Percentiles rank a stretch among this genome's conserved stretches.
These are phyloP conservation scores for Xiphorhynchus erythropygius DNA, from an alignment of 2,797 vertebrate species.

Conservation along the genomic window DNA sequence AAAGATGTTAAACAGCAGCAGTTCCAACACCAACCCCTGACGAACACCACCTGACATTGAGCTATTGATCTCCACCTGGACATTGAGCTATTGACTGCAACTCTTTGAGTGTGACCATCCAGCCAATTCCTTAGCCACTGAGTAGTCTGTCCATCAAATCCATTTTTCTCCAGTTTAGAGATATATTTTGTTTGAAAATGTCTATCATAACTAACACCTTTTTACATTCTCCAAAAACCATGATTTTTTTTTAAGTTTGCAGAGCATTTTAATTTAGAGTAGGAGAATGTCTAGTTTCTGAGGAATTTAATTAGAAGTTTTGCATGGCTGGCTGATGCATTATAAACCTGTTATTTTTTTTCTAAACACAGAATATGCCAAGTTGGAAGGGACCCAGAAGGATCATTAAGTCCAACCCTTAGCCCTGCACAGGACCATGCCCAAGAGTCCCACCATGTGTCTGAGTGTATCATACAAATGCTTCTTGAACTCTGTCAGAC, in stretches of 20 bases:
- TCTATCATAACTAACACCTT: accelerated
- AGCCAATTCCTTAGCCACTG: accelerated
- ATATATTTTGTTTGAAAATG: not conserved
- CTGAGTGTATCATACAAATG: not conserved
- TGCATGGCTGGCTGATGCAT: too few relatives aligned
- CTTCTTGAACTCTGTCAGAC: not conserved
- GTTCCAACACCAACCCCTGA: not conserved
- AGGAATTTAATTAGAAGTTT: too few relatives aligned
- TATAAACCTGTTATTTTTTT: not conserved
- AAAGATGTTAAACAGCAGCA: not conserved
- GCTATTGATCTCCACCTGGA: not conserved
- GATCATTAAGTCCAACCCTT: not conserved
- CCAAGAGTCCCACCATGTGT: not conserved
- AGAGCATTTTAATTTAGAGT: not conserved
- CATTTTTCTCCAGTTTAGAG: not conserved
- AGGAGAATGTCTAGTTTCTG: not conserved
- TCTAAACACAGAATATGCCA: not conserved
- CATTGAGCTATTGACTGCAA: not conserved
- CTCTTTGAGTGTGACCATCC: not conserved
- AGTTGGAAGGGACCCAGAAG: not conserved
- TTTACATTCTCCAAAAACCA: not conserved
- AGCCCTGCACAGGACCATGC: not conserved
- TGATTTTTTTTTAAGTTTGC: not conserved
- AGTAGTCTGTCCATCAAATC: accelerated
- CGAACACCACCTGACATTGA: too few relatives aligned